These are phyloP conservation scores for Ips typographus DNA, from an alignment of 1,140 invertebrate genomes.

Conservation along the genomic window DNA sequence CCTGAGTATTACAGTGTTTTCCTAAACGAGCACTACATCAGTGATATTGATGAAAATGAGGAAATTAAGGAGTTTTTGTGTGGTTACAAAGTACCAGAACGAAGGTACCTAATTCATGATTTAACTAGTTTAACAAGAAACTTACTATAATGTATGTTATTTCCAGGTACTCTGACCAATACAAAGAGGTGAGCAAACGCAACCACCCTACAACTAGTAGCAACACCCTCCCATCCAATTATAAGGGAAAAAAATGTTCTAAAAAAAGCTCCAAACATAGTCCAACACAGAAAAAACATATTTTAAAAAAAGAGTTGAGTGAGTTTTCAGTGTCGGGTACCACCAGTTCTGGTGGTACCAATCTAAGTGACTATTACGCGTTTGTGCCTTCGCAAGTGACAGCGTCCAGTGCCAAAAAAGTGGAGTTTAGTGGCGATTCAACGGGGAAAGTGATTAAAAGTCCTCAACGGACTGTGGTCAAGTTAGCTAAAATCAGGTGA, in stretches of 20 bases:
- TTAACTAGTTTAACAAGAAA: background rate
- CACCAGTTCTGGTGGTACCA: no score
- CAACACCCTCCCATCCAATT: slow-evolving; percentile 17
- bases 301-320: no score
- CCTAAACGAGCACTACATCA: slow-evolving; percentile 50
- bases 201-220: background rate
- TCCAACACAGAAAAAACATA: no score
- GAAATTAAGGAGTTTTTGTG: slow-evolving; percentile 47
- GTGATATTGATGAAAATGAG: slow-evolving; percentile 51
- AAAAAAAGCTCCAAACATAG: background rate
- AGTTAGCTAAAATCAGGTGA: slow-evolving; percentile 50
- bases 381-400: slow-evolving; percentile 32
- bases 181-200: background rate
- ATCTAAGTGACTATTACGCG: slow-evolving; percentile 42
- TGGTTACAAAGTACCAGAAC: slow-evolving; percentile 42
- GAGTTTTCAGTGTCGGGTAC: no score
- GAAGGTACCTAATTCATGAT: slow-evolving; percentile 18
- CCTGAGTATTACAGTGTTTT: slow-evolving; percentile 44
- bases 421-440: slow-evolving; percentile 36
- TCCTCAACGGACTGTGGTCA: slow-evolving; percentile 47
- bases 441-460: slow-evolving; percentile 45
- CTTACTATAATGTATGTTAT: slow-evolving; percentile 3
- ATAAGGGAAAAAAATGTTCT: slow-evolving; percentile 15
- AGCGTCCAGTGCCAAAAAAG: slow-evolving; percentile 29
- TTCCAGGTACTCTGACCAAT: slow-evolving; percentile 35